These are phyloP conservation scores for Pituophis catenifer DNA, from an alignment of 2,113 vertebrate genomes.

Conservation along the genomic window DNA sequence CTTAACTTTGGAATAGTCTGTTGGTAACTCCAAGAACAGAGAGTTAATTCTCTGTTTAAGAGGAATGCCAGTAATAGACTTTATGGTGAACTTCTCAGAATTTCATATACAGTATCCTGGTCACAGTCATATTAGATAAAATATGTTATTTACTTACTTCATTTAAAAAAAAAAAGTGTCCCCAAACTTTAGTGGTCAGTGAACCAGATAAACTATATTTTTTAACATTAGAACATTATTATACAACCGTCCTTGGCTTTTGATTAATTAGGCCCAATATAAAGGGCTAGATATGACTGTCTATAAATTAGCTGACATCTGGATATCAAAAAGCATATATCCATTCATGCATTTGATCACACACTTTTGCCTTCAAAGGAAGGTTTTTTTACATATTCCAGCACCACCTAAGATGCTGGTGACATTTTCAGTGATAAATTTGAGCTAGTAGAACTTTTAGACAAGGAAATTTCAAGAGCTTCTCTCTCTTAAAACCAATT, in stretches of 20 bases:
- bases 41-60: not conserved
- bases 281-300: not conserved
- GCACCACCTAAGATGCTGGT: not conserved
- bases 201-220: not conserved
- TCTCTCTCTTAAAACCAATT: too few relatives aligned
- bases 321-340: not conserved
- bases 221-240: not conserved
- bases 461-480: not conserved
- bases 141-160: too few relatives aligned
- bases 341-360: not conserved
- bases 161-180: not conserved
- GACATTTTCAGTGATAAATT: not conserved
- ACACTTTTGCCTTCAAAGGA: not conserved
- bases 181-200: not conserved
- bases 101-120: not conserved
- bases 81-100: not conserved
- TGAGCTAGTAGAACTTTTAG: not conserved
- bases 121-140: not conserved
- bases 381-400: not conserved
- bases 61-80: not conserved
- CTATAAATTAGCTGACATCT: not conserved
- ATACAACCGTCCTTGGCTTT: not conserved
- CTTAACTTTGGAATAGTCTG: not conserved
- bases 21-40: not conserved
- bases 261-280: not conserved